Base-by-base conservation (phyloP, 2,113 vertebrate genomes). In the Microtus ochrogaster region DNA sequence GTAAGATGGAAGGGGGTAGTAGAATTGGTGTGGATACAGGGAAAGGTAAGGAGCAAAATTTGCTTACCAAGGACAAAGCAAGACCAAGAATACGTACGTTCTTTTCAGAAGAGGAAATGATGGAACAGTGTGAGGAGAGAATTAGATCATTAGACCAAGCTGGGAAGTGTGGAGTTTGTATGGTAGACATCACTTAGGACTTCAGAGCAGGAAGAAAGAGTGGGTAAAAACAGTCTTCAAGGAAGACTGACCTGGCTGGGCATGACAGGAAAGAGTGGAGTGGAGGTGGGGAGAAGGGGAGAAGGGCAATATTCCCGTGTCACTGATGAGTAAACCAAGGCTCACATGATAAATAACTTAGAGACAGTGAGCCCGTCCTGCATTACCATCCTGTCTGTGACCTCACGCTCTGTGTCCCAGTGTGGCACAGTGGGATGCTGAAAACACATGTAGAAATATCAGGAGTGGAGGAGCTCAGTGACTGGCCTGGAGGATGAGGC, bases 161-260 rank as follows among this genome's bases (percentile, higher is more conserved):
- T 44, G 70, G n/a, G 63, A 39, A 49, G 16, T 77, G 72, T 96
- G 68, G 33, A 72, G 36, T 68, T 77, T 16, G 28, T 41, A 0
- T 36, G 1, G 33, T 36, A 65, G 58, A 28, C 78, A 89, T 91
- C 82, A 58, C n/a, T 61, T 5, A 1, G 47, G 16, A 19, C 61
- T 92, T 89, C 58, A 79, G 33, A 95, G 9, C 47, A 81, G 14
- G 91, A 96, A n/a, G 58, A 70, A 89, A 85, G 66, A 65, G 5
- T 33, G 47, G 8, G 26, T 78, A 58, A 58, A 83, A 63, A 33
- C 47, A 24, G 28, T 68, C 44, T 44, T 19, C 44, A 52, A 44
- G 16, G 58, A 92, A 79, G 90, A 83, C 49, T 79, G 2, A 19
- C 16, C 47, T 52, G 47, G 47, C 44, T 78, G 44, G 44, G 33